Evolutionary conservation across 2,113 vertebrate genomes (phyloP).

Genomic region (Peromyscus maniculatus): DNA sequence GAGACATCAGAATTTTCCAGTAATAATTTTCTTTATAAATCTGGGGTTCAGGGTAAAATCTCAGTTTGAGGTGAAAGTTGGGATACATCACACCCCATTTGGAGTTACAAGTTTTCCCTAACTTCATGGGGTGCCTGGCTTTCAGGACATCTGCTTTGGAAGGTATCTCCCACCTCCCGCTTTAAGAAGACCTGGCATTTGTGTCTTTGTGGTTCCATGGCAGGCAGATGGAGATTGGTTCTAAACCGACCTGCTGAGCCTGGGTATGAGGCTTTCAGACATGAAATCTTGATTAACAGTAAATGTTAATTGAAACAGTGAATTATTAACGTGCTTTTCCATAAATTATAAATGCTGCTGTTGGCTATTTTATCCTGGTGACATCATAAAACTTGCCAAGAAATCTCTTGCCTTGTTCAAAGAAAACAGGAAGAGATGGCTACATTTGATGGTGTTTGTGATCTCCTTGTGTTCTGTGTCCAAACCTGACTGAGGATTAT

Average conservation of each 20-base stretch:
- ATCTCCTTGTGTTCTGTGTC: neutral
- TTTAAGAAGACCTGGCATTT: conserved; percentile 70
- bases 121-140: neutral
- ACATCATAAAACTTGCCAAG: conserved; percentile 74
- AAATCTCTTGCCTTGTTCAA: conserved; percentile 49
- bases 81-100: neutral
- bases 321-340: conserved; percentile 82
- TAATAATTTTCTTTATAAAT: neutral
- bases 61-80: neutral
- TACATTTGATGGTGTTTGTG: neutral
- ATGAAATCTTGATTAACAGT: conserved; percentile 79
- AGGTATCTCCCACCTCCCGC: neutral
- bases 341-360: conserved; percentile 81
- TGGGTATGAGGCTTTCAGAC: conserved; percentile 71
- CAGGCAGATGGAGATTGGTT: conserved; percentile 71
- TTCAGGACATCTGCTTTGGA: conserved; percentile 50
- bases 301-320: conserved; percentile 86
- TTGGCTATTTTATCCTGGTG: conserved; percentile 65
- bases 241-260: conserved; percentile 64
- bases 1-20: neutral
- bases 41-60: neutral
- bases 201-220: conserved; percentile 45
- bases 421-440: conserved; percentile 30
- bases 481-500: neutral
- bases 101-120: conserved; percentile 42